Evolutionary conservation across 1,140 invertebrate genomes (phyloP), one percentile per base, ranked within the genome.

Genomic region (Ceratosolen fusciceps): DNA sequence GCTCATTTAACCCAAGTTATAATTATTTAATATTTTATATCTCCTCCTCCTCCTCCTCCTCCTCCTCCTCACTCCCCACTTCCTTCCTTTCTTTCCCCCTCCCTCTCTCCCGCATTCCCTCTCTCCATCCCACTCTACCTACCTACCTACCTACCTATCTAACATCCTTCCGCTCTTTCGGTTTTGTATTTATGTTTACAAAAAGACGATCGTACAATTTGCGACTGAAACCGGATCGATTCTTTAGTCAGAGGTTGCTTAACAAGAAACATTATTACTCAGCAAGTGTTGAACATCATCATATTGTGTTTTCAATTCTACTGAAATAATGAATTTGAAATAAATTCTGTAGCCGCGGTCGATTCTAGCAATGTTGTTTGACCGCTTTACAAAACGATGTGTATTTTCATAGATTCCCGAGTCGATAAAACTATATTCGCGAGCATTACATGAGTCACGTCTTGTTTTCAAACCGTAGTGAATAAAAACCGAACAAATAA

Each of bases 371-470:
- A 37, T 65, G n/a, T 37, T 12, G 5, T n/a, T 1, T 21, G 14
- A 7, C 31, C 5, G 16, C 5, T 4, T 37, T 65, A 54, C 39
- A 49, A 49, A 26, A n/a, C 10, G 56, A 70, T 26, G 70, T 19
- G 26, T 54, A 34, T 52, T 72, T 72, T 72, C 70, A 21, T 26
- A 54, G 39, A 72, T 72, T 31, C 21, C 12, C n/a, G 4, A 19
- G 60, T 16, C 29, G 58, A 75, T 75, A 75, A 75, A 49, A 67
- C n/a, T 43, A 29, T 31, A 65, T 75, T 26, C 12, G 24, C 72
- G 19, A 73, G 21, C 74, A 49, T 52, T 65, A 26, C 43, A 52
- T 65, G 74, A 75, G 37, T 75, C 74, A 75, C 9, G 52, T 34
- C 21, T 34, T 37, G 71, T 54, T 56, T 54, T 56, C 49, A 73